Evolutionary conservation across 2,888 invertebrate species (phyloP), one percentile per base, ranked within the genome.

Genomic region (Bruchidius siliquastri): DNA sequence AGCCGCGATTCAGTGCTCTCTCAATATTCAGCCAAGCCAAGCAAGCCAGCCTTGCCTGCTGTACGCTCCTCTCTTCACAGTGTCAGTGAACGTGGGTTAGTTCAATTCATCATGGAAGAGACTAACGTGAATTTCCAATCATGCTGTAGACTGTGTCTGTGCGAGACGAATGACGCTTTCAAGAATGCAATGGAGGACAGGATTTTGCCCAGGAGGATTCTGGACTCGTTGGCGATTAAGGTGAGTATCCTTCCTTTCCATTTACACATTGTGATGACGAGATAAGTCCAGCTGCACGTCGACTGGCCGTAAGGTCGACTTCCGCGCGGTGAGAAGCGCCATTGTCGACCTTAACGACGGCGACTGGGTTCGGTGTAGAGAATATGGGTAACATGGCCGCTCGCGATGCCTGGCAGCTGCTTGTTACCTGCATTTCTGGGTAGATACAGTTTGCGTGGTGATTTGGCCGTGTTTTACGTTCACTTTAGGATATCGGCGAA

Each of bases 171-270:
- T 75, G 84, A 84, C 74, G 76, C 80, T 76, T 81, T 86, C 78
- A 83, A 82, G 78, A 83, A 84, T 73, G 73, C 76, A 20, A 74
- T 79, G 71, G 81, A 79, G 73, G 80, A 82, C 75, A 78, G 78
- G 68, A 86, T 88, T 83, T 88, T 92, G 81, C 90, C 88, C 77
- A 88, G 88, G 78, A 92, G 90, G 88, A 92, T 93, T 84, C 88
- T 88, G 84, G 88, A 89, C 83, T 91, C 90, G 83, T 88, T 93
- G 80, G 88, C 91, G 75, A 89, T 93, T 77, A 89, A 92, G 90
- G 93, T 92, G 87, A 85, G 90, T 87, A 69, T 80, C 82, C 76
- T 74, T 67, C 72, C 73, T 72, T 73, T 72, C 69, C 30, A 75
- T 71, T 68, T 71, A 21, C 49, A 67, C 73, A 72, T 30, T 74